Evolutionary conservation across 92 coral and sea anemone genomes (phyloP).

Genomic region (Epizoanthus ramosus): DNA sequence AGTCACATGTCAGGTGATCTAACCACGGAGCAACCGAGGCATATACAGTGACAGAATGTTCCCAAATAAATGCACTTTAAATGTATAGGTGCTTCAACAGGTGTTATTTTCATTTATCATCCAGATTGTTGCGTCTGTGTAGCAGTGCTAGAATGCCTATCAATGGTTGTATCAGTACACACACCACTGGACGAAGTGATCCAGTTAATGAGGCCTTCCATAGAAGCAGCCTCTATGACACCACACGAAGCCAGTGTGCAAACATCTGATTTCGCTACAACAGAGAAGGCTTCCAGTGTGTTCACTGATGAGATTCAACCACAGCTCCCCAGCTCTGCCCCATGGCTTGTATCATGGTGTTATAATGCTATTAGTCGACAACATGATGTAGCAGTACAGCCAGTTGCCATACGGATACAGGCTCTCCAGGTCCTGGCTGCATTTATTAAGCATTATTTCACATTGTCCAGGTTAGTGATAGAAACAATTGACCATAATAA

Average conservation of each 20-base stretch:
- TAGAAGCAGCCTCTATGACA: conserved; percentile 17
- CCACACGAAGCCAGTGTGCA: background rate
- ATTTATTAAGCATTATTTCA: conserved; percentile 85
- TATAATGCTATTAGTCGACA: conserved; percentile 45
- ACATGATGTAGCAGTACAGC: conserved; percentile 41
- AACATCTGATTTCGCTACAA: background rate
- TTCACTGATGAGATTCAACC: conserved; percentile 1
- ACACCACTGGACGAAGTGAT: conserved; percentile 86
- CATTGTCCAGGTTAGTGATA: conserved; percentile 65
- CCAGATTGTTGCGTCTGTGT: conserved; percentile 76
- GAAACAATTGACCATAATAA: too few species aligned
- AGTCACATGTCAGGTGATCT: too few species aligned
- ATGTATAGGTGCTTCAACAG: too few species aligned
- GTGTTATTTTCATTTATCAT: background rate
- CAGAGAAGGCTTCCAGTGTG: conserved; percentile 23
- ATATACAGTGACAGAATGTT: too few species aligned
- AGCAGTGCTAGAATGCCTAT: conserved; percentile 79
- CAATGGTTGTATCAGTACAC: conserved; percentile 89
- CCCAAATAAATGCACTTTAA: too few species aligned
- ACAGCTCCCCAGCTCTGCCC: conserved; percentile 44
- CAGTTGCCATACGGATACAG: conserved; percentile 77
- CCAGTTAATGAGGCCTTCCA: conserved; percentile 65
- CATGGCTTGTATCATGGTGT: conserved; percentile 76
- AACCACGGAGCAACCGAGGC: too few species aligned
- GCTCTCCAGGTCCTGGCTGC: conserved; percentile 86